phyloP scores from a whole-genome alignment of 2,888 invertebrate species.

The Unio delphinus region DNA sequence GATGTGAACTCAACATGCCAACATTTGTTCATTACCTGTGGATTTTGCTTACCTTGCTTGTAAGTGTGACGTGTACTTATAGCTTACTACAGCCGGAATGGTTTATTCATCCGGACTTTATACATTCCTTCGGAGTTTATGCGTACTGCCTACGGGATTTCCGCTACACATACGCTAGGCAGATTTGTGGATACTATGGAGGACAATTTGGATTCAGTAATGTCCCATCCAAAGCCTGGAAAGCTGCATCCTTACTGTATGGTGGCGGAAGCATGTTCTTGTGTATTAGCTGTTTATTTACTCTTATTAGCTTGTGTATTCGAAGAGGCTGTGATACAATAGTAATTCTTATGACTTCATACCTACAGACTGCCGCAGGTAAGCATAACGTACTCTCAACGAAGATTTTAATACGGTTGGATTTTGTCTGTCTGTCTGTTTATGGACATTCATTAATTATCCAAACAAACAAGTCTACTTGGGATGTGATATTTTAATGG shows the following conservation, averaged over 20 bases:
- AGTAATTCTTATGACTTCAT: slow-evolving; percentile 55
- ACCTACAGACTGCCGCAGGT: slow-evolving; percentile 67
- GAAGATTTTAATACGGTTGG: background rate
- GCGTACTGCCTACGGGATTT: slow-evolving; percentile 47
- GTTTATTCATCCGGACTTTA: slow-evolving; percentile 62
- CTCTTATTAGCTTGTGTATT: slow-evolving; percentile 57
- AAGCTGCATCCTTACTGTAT: slow-evolving; percentile 65
- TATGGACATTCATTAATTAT: too few relatives aligned
- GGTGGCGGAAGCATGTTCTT: slow-evolving; percentile 67
- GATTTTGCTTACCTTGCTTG: slow-evolving; percentile 68
- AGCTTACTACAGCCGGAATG: slow-evolving; percentile 72
- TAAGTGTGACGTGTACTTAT: slow-evolving; percentile 68
- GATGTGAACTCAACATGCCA: slow-evolving; percentile 18
- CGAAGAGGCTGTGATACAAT: slow-evolving; percentile 52
- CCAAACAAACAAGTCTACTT: too few relatives aligned
- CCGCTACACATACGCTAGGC: slow-evolving; percentile 13
- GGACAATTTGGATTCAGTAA: slow-evolving; percentile 57
- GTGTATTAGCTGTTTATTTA: slow-evolving; percentile 58
- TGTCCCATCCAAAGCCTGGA: slow-evolving; percentile 64
- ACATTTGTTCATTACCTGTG: slow-evolving; percentile 63
- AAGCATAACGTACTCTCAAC: slow-evolving; percentile 12
- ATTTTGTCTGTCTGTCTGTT: too few relatives aligned
- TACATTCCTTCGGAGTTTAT: slow-evolving; percentile 61
- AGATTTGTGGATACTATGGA: slow-evolving; percentile 55
- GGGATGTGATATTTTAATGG: too few relatives aligned